phyloP scores from a whole-genome alignment of 2,888 invertebrate genomes.

The Amphiduros pacificus region DNA sequence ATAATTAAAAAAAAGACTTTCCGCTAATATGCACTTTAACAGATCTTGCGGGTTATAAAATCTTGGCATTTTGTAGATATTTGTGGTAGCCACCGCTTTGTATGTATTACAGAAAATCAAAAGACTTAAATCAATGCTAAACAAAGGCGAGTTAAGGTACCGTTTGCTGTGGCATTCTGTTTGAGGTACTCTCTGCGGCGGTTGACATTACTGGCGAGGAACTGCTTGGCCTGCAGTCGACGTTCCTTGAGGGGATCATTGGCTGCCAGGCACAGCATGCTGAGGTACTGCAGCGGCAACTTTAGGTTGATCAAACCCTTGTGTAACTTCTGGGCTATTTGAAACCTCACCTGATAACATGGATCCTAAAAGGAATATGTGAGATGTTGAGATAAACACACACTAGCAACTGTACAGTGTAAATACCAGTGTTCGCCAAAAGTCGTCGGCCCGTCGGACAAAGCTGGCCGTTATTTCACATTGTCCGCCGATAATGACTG shows the following conservation, averaged over 20 bases:
- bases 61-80: not conserved
- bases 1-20: not conserved
- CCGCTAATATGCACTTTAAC: not conserved
- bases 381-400: too few relatives aligned
- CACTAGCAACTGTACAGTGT: not conserved
- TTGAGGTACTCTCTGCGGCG: constrained; percentile 89
- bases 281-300: constrained; percentile 95
- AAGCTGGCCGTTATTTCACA: too few relatives aligned
- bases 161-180: constrained; percentile 45
- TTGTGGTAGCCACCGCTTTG: not conserved
- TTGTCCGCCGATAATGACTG: too few relatives aligned
- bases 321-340: constrained; percentile 88
- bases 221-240: constrained; percentile 68
- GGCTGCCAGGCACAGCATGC: constrained; percentile 88
- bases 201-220: constrained; percentile 83
- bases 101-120: not conserved
- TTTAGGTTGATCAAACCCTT: constrained; percentile 72
- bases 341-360: constrained; percentile 72
- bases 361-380: constrained; percentile 50
- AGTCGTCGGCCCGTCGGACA: too few relatives aligned
- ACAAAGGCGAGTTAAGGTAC: not conserved
- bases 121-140: not conserved
- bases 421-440: too few relatives aligned
- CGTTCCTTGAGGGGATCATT: constrained; percentile 83
- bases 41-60: not conserved